A percentile compares a stretch with the other conserved stretches of the same genome.
Evolutionary conservation across 2,888 invertebrate genomes (phyloP).

Genomic region (Lasioglossum figueresi): DNA sequence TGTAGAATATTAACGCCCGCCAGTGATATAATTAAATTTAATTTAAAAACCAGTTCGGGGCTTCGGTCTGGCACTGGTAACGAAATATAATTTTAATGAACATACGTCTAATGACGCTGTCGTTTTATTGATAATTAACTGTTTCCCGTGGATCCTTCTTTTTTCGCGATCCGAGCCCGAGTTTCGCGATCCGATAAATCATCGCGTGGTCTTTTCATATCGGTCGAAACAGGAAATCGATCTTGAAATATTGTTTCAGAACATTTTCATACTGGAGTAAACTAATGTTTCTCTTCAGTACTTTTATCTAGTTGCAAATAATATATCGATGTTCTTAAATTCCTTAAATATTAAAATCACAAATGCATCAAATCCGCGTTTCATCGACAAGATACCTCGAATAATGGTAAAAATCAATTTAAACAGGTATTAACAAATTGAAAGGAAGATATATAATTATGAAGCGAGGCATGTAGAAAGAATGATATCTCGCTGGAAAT

Average conservation of each 20-base stretch:
- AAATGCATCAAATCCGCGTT: background rate
- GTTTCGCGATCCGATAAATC: background rate
- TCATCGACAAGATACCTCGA: background rate
- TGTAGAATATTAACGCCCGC: constrained; percentile 44
- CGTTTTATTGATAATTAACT: constrained; percentile 10
- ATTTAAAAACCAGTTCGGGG: constrained; percentile 51
- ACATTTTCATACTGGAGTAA: background rate
- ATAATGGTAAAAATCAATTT: background rate
- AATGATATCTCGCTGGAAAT: background rate
- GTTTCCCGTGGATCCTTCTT: background rate
- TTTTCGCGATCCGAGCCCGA: background rate
- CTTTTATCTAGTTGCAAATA: background rate
- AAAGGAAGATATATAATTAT: background rate
- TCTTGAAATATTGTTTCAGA: background rate
- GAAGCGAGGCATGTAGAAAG: too few species aligned
- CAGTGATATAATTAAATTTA: constrained; percentile 60
- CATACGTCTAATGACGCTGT: constrained; percentile 15
- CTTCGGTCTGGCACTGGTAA: constrained; percentile 35
- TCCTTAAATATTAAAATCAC: background rate
- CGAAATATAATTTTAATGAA: constrained; percentile 56
- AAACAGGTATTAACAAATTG: background rate
- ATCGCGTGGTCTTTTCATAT: background rate
- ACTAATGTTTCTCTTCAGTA: background rate
- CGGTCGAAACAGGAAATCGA: background rate
- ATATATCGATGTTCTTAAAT: background rate